Percentiles rank a stretch among this genome's conserved stretches.
Conservation (phyloP, 2,888 invertebrate genomes). For the Cephus spinipes region DNA sequence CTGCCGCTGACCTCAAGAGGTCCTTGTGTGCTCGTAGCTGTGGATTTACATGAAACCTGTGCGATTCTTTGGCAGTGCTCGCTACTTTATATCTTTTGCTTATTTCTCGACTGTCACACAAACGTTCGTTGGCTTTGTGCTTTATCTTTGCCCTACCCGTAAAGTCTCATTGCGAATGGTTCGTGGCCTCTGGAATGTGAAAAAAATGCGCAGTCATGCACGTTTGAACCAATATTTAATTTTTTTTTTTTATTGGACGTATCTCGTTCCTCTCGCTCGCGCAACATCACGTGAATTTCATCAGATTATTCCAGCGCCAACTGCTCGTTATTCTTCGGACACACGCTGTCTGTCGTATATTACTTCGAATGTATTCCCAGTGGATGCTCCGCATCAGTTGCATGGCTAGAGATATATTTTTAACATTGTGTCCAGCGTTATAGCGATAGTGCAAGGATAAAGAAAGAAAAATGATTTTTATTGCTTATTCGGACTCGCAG, state of each 20-base stretch:
- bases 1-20: neutral
- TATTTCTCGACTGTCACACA: neutral
- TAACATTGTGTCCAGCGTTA: neutral
- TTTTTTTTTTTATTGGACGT: neutral
- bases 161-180: neutral
- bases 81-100: neutral
- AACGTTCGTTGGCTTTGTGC: neutral
- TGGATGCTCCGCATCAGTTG: no score
- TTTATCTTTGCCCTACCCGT: neutral
- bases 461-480: neutral
- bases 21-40: neutral
- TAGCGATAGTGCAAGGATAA: neutral
- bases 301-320: neutral
- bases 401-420: neutral
- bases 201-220: neutral
- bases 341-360: neutral
- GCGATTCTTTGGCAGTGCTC: neutral
- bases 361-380: neutral
- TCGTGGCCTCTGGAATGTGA: neutral
- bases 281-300: neutral
- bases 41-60: neutral
- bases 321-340: neutral
- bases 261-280: neutral
- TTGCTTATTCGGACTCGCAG: neutral
- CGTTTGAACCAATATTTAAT: neutral